Percentiles rank a stretch among this genome's conserved stretches.
Evolutionary conservation across 2,888 invertebrate species (phyloP).

Genomic region (Brenthis ino): DNA sequence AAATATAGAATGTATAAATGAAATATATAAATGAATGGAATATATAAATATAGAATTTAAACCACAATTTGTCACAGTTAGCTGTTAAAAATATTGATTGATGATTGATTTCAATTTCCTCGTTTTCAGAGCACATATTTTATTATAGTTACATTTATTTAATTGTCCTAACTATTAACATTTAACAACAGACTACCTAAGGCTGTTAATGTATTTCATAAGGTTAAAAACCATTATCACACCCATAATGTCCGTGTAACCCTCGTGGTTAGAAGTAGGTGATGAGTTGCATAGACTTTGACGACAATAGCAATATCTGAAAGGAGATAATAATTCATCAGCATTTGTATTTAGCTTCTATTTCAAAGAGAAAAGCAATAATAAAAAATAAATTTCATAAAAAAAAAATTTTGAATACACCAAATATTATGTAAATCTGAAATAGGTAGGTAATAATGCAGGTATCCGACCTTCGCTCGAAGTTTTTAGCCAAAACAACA

Average conservation of each 20-base stretch:
- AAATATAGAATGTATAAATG: no score
- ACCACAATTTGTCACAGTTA: no score
- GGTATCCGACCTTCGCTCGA: no score
- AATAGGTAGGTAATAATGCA: no score
- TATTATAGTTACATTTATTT: background rate
- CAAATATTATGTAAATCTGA: no score
- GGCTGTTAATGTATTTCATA: constrained; percentile 83
- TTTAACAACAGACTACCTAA: constrained; percentile 67
- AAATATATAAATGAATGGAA: no score
- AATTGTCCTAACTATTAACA: constrained; percentile 5
- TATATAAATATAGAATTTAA: no score
- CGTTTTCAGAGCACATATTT: background rate
- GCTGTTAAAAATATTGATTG: no score
- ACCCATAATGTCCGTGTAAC: constrained; percentile 83
- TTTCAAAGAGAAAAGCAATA: no score
- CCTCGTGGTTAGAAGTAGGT: constrained; percentile 69
- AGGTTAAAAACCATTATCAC: constrained; percentile 84
- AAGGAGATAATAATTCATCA: constrained; percentile 41
- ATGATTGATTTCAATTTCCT: background rate
- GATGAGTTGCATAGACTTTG: constrained; percentile 87
- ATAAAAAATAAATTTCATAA: no score
- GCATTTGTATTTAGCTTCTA: background rate
- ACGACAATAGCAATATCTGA: constrained; percentile 88
- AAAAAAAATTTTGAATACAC: no score
- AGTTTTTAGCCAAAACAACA: no score